A percentile compares a stretch with the other conserved stretches of the same genome.
Conservation (phyloP, 2,797 vertebrate species). For the Schizopygopsis pylzovi region DNA sequence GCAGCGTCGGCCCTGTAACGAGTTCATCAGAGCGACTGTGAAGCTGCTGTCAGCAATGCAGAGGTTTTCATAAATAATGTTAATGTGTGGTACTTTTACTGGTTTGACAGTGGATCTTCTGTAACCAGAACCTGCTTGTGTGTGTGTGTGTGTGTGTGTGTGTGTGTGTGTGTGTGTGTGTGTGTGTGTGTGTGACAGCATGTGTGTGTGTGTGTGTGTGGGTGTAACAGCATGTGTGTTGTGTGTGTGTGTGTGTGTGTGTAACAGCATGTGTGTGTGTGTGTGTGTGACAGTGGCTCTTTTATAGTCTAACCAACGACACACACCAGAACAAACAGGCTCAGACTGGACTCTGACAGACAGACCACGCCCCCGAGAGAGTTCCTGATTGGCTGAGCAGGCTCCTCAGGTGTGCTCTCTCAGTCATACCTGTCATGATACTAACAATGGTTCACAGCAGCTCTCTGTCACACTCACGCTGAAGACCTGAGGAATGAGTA, state of each 20-base stretch:
- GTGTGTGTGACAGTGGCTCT: neutral
- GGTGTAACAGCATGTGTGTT: too few relatives aligned
- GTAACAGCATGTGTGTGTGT: too few relatives aligned
- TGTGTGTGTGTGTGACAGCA: too few relatives aligned
- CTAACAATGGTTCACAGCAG: neutral
- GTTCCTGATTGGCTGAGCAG: too few relatives aligned
- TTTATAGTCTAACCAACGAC: neutral
- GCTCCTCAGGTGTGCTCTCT: neutral
- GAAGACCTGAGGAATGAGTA: neutral
- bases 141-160: too few relatives aligned
- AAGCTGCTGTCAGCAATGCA: neutral
- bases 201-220: neutral
- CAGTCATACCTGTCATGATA: neutral
- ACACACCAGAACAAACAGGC: neutral
- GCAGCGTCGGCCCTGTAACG: neutral
- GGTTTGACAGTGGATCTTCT: neutral
- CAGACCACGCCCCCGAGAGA: too few relatives aligned
- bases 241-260: neutral
- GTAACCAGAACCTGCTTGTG: too few relatives aligned
- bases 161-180: too few relatives aligned
- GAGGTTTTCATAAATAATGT: neutral
- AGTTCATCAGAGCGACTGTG: neutral
- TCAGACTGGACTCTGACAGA: neutral
- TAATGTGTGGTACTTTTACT: neutral
- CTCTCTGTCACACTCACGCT: conserved; percentile 1